Evolutionary conservation across 2,113 vertebrate species (phyloP).

Genomic region (Turdus rufiventris): DNA sequence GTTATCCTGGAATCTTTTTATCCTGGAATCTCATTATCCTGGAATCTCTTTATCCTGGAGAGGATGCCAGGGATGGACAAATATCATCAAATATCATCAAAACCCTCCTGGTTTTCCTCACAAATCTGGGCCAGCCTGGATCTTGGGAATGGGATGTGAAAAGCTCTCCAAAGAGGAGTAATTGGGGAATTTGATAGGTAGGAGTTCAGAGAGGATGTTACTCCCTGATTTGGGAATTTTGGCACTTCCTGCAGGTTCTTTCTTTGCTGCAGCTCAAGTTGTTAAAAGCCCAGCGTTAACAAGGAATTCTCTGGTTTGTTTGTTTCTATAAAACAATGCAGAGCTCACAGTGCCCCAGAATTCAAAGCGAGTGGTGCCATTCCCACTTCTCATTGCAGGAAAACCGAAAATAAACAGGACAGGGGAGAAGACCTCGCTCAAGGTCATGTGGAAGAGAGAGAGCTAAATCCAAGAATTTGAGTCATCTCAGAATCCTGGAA

Average conservation of each 20-base stretch:
- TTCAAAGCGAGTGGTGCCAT: background rate
- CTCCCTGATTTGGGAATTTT: background rate
- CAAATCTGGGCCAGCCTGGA: background rate
- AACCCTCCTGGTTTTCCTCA: background rate
- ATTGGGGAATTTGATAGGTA: background rate
- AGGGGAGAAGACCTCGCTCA: background rate
- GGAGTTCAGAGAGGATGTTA: background rate
- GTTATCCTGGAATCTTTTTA: background rate
- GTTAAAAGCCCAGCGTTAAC: background rate
- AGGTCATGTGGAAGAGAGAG: background rate
- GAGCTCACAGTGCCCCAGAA: background rate
- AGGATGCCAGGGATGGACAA: background rate
- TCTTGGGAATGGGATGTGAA: background rate
- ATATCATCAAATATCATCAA: background rate
- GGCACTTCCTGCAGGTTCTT: background rate
- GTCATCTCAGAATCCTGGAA: background rate
- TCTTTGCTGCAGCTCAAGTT: background rate
- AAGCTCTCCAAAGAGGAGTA: background rate
- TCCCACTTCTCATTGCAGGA: background rate
- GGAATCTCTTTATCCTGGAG: background rate
- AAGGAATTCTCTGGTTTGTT: background rate
- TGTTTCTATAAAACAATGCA: rapidly evolving
- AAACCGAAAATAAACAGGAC: background rate
- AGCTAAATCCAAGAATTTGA: background rate
- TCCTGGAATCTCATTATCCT: background rate